phyloP scores from a whole-genome alignment of 2,888 invertebrate species.

The Acanthosoma haemorrhoidale region DNA sequence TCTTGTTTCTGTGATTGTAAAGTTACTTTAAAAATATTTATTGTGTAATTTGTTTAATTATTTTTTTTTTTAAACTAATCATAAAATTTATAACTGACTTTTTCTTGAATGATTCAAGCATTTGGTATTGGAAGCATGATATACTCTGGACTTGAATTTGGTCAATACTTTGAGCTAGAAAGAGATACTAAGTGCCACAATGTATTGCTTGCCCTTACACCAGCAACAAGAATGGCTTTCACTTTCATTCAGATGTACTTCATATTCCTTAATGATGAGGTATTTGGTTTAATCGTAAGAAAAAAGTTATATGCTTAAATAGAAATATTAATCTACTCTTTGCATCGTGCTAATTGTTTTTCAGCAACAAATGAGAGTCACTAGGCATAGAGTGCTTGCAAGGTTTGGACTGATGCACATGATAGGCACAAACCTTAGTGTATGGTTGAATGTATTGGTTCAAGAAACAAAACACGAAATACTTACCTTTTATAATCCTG shows the following conservation, averaged over 20 bases:
- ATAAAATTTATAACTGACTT: too few relatives aligned
- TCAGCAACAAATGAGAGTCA: conserved; percentile 79
- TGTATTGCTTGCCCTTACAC: conserved; percentile 80
- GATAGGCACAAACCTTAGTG: conserved; percentile 95
- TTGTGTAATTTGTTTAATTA: too few relatives aligned
- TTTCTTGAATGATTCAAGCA: conserved; percentile 55
- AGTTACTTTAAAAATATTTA: too few relatives aligned
- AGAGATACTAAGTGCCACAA: conserved; percentile 87
- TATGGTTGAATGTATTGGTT: conserved; percentile 91
- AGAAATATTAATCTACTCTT: not conserved
- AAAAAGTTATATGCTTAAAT: not conserved
- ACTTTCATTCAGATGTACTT: conserved; percentile 98
- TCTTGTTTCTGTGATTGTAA: too few relatives aligned
- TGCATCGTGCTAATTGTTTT: too few relatives aligned
- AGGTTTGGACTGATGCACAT: conserved; percentile 97
- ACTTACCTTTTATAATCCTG: conserved; percentile 81
- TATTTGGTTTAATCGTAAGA: conserved; percentile 49
- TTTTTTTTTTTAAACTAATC: too few relatives aligned
- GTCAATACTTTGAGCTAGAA: conserved; percentile 89
- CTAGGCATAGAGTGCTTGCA: conserved; percentile 80
- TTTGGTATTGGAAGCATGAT: conserved; percentile 97
- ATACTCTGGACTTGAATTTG: conserved; percentile 90
- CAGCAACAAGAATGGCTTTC: conserved; percentile 88
- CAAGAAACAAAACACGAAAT: conserved; percentile 95
- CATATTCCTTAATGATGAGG: conserved; percentile 95